Evolutionary conservation across 2,888 invertebrate genomes (phyloP).

Genomic region (Galeopsomyia nigrocyanea): DNA sequence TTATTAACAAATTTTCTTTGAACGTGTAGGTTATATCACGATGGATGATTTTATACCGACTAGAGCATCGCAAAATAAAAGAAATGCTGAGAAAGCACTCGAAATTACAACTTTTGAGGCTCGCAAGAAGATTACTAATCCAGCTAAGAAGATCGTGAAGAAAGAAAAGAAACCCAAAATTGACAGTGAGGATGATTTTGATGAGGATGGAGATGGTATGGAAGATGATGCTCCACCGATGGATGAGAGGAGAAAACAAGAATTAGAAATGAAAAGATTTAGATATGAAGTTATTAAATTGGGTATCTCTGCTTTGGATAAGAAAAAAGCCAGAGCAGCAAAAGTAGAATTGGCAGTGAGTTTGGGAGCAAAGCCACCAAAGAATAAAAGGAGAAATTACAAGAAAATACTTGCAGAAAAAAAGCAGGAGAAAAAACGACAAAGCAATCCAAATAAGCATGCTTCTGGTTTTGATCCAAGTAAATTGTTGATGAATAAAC

Average conservation of each 20-base stretch:
- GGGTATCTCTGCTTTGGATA: slow-evolving; percentile 83
- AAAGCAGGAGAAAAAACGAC: slow-evolving; percentile 72
- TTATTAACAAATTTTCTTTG: no score
- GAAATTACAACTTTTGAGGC: slow-evolving; percentile 52
- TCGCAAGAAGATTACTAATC: slow-evolving; percentile 50
- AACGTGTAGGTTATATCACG: slow-evolving; percentile 28
- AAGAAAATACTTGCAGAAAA: slow-evolving; percentile 78
- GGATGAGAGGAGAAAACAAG: slow-evolving; percentile 64
- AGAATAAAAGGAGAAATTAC: slow-evolving; percentile 77
- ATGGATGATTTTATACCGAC: slow-evolving; percentile 61
- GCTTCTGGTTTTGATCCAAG: slow-evolving; percentile 56
- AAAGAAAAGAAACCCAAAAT: slow-evolving; percentile 21
- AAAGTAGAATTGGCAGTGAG: slow-evolving; percentile 83
- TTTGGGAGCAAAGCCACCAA: slow-evolving; percentile 87
- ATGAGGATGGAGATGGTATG: slow-evolving; percentile 16
- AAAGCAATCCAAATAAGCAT: slow-evolving; percentile 61
- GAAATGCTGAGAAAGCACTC: slow-evolving; percentile 49
- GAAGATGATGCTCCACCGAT: slow-evolving; percentile 9
- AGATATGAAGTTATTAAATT: slow-evolving; percentile 88
- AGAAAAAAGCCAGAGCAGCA: slow-evolving; percentile 81
- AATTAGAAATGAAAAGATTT: slow-evolving; percentile 81
- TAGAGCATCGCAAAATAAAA: slow-evolving; percentile 53
- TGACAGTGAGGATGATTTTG: neutral
- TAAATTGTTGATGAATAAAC: slow-evolving; percentile 48
- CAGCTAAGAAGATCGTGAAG: slow-evolving; percentile 7